A percentile compares a stretch with the other conserved stretches of the same genome.
These are phyloP conservation scores for Troilus luridus DNA, from an alignment of 2,888 invertebrate genomes.

Conservation along the genomic window DNA sequence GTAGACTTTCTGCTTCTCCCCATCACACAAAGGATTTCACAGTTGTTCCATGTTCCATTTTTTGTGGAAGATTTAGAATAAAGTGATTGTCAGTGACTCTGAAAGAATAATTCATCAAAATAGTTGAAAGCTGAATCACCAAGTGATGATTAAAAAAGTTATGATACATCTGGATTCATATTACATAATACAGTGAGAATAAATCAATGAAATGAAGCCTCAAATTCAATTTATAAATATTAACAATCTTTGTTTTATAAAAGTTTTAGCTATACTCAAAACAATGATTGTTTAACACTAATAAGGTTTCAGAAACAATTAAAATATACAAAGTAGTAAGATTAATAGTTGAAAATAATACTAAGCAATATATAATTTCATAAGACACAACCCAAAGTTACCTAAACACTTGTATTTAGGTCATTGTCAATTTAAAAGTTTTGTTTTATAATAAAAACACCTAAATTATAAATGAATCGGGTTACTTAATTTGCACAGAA, in stretches of 20 bases:
- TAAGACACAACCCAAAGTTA: not conserved
- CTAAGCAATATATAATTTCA: not conserved
- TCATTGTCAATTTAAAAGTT: not conserved
- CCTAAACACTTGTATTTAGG: slow-evolving; percentile 43
- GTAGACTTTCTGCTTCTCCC: no score
- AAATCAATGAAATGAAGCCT: not conserved
- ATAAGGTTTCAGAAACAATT: not conserved
- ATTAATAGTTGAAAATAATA: not conserved
- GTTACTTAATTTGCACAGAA: no score
- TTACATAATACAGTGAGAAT: no score
- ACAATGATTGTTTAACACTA: not conserved
- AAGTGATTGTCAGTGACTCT: no score
- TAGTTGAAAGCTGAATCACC: not conserved
- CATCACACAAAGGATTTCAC: no score
- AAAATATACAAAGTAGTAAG: not conserved
- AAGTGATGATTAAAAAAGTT: not conserved
- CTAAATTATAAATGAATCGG: not conserved
- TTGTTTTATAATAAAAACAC: not conserved
- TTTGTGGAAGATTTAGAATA: no score
- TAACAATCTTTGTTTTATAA: no score
- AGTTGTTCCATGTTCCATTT: no score
- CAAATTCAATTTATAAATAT: no score
- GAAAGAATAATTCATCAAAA: not conserved
- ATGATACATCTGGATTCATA: not conserved
- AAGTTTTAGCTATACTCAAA: no score